Evolutionary conservation across 2,797 vertebrate genomes (phyloP), one percentile per base, ranked within the genome.

Genomic region (Phrynocephalus vlangalii): DNA sequence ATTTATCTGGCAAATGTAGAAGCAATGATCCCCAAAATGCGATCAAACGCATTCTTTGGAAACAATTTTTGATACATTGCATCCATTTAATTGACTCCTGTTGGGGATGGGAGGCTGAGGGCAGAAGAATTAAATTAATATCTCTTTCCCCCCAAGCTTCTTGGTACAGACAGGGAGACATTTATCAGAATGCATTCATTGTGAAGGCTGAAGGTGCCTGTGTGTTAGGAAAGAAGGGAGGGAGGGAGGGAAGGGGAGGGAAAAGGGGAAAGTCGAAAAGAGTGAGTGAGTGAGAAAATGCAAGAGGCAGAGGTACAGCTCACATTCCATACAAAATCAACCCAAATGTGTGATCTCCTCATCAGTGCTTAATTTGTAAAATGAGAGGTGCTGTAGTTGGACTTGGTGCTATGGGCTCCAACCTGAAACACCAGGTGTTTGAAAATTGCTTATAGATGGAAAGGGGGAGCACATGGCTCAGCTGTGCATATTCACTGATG

Each of bases 1-100:
- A 52, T 89, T 87, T 93, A 71, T 1, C 5, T 28, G 78, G 24
- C 48, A 80, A 91, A 89, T 70, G 6, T 22, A 68, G 82, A 20
- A 89, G 6, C 11, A 87, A 87, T 92, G 38, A 5, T 87, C 75
- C 66, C 82, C 0, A 0, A 9, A 1, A 50, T 83, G 82, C 88
- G 83, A 81, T 78, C 81, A 78, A 83, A 52, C 83, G 78, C 84
- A 83, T 67, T 68, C 38, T 86, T 73, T 66, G 75, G 52, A 79
- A 72, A 67, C 33, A 28, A 63, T 79, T 60, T 70, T 82, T 89
- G 72, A 86, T 77, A 84, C 72, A 60, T n/a, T 84, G 76, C 70
- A 70, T 76, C 48, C 18, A 52, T 84, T 76, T 83, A 86, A 83
- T 79, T 83, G 76, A 68, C 70, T 80, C 28, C 28, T 44, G 28